Conservation (phyloP, 2,113 vertebrate genomes). For the Protobothrops mucrosquamatus region DNA sequence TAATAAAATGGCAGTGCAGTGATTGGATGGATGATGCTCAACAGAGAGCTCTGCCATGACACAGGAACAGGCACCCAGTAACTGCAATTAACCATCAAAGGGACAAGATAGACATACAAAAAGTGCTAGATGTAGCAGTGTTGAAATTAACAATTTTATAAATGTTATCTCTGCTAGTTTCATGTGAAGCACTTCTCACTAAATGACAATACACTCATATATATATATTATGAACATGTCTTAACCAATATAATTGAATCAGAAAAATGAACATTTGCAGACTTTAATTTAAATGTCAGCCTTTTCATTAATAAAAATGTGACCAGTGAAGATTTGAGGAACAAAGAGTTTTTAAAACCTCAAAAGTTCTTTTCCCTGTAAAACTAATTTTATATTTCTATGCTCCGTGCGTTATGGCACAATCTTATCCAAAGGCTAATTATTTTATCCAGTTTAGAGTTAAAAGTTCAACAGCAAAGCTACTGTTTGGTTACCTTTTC, state of each 20-base stretch:
- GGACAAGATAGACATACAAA: background rate
- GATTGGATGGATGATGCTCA: background rate
- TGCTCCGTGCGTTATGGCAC: background rate
- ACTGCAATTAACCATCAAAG: background rate
- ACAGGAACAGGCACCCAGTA: background rate
- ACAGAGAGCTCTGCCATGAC: background rate
- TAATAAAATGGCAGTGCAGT: background rate
- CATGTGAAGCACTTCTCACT: background rate
- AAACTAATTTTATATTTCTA: background rate
- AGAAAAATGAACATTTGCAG: background rate
- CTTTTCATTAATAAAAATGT: background rate
- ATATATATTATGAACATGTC: background rate
- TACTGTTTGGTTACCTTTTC: background rate
- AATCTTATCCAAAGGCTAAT: background rate
- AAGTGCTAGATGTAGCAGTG: background rate
- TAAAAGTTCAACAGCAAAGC: background rate
- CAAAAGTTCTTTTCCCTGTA: background rate
- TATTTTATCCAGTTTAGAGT: background rate
- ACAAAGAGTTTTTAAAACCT: background rate
- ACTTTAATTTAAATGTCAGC: background rate
- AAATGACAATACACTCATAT: background rate
- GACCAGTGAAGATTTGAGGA: background rate
- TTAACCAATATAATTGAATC: background rate
- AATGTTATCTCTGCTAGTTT: background rate
- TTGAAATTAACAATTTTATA: background rate